phyloP scores from a whole-genome alignment of 2,888 invertebrate species.

The Caenorhabditis parvicauda region DNA sequence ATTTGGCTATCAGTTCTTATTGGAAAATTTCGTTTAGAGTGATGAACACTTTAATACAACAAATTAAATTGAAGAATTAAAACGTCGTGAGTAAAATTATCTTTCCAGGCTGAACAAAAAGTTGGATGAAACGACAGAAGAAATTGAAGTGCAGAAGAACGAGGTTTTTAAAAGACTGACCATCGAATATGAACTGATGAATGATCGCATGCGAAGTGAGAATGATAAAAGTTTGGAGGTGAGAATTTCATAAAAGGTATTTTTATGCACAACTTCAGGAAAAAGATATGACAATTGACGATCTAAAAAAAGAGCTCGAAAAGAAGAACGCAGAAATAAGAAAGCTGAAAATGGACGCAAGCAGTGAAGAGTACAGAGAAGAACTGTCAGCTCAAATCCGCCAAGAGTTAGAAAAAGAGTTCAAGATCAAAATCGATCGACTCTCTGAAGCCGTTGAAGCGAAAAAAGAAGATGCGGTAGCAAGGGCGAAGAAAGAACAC shows the following conservation, averaged over 20 bases:
- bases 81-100: too few species aligned
- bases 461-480: constrained; percentile 47
- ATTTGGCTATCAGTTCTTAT: too few species aligned
- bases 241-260: background rate
- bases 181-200: constrained; percentile 39
- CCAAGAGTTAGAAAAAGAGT: constrained; percentile 38
- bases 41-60: too few species aligned
- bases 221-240: constrained; percentile 18
- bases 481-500: constrained; percentile 41
- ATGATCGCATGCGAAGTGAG: constrained; percentile 25
- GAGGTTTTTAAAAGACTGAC: constrained; percentile 38
- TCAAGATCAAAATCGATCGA: constrained; percentile 43
- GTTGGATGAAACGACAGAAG: constrained; percentile 7
- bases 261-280: constrained; percentile 11
- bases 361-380: constrained; percentile 26
- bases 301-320: constrained; percentile 29
- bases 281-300: constrained; percentile 29
- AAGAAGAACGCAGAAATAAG: constrained; percentile 26
- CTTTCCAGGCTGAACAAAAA: constrained; percentile 5
- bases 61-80: too few species aligned
- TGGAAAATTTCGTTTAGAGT: too few species aligned
- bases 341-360: constrained; percentile 26
- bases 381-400: constrained; percentile 27
- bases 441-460: constrained; percentile 50
- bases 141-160: constrained; percentile 17